Evolutionary conservation across 1,140 invertebrate species (phyloP).

Genomic region (Andricus grossulariae): DNA sequence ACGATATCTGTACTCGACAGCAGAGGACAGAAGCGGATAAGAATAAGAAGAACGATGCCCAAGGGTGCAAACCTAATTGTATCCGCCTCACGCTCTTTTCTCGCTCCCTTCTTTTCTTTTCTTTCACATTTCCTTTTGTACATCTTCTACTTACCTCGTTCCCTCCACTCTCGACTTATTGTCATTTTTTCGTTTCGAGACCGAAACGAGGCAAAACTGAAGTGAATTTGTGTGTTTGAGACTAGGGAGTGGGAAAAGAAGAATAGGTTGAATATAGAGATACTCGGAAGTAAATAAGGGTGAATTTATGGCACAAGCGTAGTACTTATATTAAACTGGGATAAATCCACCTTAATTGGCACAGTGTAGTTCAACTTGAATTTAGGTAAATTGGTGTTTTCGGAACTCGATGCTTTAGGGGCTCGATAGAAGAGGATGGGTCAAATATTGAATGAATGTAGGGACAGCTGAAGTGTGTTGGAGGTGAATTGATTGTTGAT

Average conservation of each 20-base stretch:
- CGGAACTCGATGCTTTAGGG: not conserved
- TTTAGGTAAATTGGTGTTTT: constrained; percentile 18
- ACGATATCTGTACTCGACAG: constrained; percentile 46
- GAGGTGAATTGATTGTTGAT: not conserved
- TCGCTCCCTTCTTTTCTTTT: constrained; percentile 34
- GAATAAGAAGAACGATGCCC: constrained; percentile 64
- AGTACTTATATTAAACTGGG: constrained; percentile 25
- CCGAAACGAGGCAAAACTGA: not conserved
- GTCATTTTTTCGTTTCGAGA: not conserved
- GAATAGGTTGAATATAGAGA: not conserved
- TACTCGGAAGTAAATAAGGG: constrained; percentile 16
- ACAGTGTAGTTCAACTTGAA: constrained; percentile 4
- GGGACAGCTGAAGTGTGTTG: not conserved
- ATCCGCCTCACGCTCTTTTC: constrained; percentile 56
- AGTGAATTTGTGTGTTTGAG: constrained; percentile 4
- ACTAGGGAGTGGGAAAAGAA: not conserved
- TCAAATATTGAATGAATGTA: not conserved
- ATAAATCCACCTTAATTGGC: constrained; percentile 20
- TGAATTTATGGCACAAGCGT: not conserved
- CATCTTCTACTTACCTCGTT: not conserved
- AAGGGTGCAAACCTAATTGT: constrained; percentile 69
- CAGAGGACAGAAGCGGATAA: constrained; percentile 50
- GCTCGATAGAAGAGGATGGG: too few relatives aligned
- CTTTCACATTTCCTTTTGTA: constrained; percentile 16
- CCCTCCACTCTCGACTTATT: not conserved